These are phyloP conservation scores for Halcyon badia DNA, from an alignment of 2,797 vertebrate genomes.

Conservation along the genomic window DNA sequence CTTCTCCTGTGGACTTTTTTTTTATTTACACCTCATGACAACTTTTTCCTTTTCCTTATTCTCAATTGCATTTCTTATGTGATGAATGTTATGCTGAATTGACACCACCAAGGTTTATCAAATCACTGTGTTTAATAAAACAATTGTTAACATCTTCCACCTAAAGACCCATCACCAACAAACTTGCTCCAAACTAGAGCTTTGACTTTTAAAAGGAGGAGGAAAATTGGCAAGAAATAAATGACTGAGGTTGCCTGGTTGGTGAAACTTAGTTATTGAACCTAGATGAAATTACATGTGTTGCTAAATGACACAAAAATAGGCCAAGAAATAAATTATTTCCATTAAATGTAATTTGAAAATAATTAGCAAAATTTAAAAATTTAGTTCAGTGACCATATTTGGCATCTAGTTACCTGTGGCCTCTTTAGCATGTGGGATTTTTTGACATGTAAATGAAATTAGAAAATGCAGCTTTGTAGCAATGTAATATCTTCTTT, in stretches of 20 bases:
- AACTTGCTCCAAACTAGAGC: not conserved
- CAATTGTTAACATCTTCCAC: not conserved
- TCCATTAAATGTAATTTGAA: constrained; percentile 53
- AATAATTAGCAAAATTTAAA: constrained; percentile 64
- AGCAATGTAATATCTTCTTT: not conserved
- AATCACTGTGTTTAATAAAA: constrained; percentile 17
- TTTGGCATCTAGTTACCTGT: constrained; percentile 6
- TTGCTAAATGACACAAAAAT: constrained; percentile 68
- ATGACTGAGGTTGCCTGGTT: not conserved
- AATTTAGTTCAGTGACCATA: constrained; percentile 27
- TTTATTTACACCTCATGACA: constrained; percentile 45
- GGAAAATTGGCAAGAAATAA: not conserved
- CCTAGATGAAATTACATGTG: constrained; percentile 48
- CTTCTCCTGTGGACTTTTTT: constrained; percentile 10
- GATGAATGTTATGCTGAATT: not conserved
- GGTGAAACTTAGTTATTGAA: constrained; percentile 40
- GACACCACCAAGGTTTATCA: not conserved
- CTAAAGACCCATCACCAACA: not conserved
- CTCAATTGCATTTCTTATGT: not conserved
- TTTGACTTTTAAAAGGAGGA: not conserved
- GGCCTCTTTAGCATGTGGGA: not conserved
- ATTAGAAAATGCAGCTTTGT: not conserved
- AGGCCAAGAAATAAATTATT: constrained; percentile 45
- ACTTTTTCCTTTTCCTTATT: constrained; percentile 22
- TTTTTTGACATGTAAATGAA: not conserved